A percentile compares a stretch with the other conserved stretches of the same genome.
Conservation (phyloP, 2,797 vertebrate species). For the Pipistrellus kuhlii region DNA sequence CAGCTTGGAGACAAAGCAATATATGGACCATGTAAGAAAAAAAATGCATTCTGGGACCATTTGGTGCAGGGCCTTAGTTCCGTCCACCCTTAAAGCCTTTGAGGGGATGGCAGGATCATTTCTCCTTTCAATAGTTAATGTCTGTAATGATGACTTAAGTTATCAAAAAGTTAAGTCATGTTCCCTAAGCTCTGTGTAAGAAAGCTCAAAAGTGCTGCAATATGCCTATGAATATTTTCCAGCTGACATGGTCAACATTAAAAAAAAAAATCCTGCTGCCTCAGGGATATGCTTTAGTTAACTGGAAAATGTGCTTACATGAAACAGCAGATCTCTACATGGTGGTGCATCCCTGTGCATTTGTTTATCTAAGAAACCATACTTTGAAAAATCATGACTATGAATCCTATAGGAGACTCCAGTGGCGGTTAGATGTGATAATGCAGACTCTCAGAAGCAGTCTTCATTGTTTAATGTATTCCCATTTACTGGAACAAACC, state of each 20-base stretch:
- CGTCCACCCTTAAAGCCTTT: background rate
- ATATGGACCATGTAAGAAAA: background rate
- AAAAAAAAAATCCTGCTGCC: background rate
- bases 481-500: background rate
- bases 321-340: conserved; percentile 15
- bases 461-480: background rate
- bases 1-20: background rate
- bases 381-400: conserved; percentile 8
- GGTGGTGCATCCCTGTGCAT: background rate
- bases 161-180: conserved; percentile 20
- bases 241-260: background rate
- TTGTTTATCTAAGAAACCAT: conserved; percentile 43
- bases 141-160: background rate
- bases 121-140: background rate
- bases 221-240: conserved; percentile 21
- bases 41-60: background rate
- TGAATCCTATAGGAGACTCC: conserved; percentile 51
- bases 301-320: background rate
- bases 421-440: background rate
- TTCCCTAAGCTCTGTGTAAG: conserved; percentile 20
- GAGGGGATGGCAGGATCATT: background rate
- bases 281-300: conserved; percentile 17
- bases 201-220: conserved; percentile 27
- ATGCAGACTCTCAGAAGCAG: background rate
- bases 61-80: background rate